Percentiles rank a stretch among this genome's conserved stretches.
phyloP scores from a whole-genome alignment of 2,797 vertebrate species.

The Helarctos malayanus region DNA sequence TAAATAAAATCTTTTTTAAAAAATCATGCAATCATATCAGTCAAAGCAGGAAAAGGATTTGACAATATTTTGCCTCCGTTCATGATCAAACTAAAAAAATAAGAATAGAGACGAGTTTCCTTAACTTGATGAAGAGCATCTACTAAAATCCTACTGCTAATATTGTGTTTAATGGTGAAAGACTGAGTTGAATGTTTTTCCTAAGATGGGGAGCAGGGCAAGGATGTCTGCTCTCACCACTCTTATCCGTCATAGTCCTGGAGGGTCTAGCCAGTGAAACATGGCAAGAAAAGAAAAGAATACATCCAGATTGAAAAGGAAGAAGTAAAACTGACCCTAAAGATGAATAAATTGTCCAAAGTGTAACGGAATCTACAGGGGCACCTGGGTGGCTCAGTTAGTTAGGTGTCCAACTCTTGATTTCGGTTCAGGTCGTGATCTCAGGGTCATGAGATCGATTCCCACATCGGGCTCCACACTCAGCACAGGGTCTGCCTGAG shows the following conservation, averaged over 20 bases:
- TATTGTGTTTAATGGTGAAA: too few species aligned
- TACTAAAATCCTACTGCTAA: background rate
- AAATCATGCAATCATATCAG: background rate
- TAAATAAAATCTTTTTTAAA: too few species aligned
- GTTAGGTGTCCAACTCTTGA: too few species aligned
- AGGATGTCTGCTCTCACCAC: background rate
- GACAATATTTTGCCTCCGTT: background rate
- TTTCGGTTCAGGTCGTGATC: too few species aligned
- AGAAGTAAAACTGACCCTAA: background rate
- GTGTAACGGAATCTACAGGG: background rate
- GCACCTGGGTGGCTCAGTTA: too few species aligned
- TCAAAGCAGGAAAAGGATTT: background rate
- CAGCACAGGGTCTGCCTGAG: too few species aligned
- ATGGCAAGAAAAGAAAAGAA: background rate
- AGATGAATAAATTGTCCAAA: background rate
- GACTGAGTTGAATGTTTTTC: background rate
- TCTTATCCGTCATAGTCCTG: background rate
- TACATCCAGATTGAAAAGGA: background rate
- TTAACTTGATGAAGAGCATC: background rate
- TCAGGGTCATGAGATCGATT: too few species aligned
- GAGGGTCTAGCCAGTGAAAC: background rate
- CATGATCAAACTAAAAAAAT: background rate
- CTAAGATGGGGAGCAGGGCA: background rate
- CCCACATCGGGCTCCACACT: too few species aligned
- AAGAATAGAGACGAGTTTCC: background rate